Base-by-base conservation (phyloP, 37 sponge, comb jelly and placozoan genomes). In the Hormiphora californensis region DNA sequence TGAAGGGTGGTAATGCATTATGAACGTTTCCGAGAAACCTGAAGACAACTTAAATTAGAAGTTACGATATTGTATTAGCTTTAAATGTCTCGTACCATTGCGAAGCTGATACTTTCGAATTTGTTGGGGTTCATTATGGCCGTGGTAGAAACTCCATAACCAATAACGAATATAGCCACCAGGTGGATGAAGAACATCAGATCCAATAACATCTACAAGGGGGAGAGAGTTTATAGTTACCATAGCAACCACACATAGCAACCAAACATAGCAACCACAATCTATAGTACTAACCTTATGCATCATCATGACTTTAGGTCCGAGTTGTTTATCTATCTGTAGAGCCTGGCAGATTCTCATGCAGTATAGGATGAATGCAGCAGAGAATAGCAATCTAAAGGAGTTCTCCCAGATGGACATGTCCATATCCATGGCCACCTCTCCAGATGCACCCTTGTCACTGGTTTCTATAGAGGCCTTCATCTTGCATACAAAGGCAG, bases 281-380 rank as follows among this genome's bases (percentile, higher is more conserved):
- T n/a, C n/a, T n/a, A n/a, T n/a, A n/a, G n/a, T n/a, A n/a, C n/a
- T n/a, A n/a, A n/a, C n/a, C n/a, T 19, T 65, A 15, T 27, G 34
- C 67, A 65, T 65, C 67, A 65, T 65, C 67, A 65, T 65, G 2
- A 65, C 67, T 38, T 65, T 65, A 7, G 67, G 67, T 28, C 67
- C 67, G 19, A 65, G 67, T 28, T 34, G 34, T 28, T 65, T 38
- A 31, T 28, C 28, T 17, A 65, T 65, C 36, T 65, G 67, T 5
- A 65, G 67, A 65, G 67, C 67, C 37, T 65, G 67, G 17, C 67
- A 65, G 8, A 65, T 21, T 17, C 28, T 30, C 37, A 65, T 28
- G 36, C 37, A 27, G 67, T 65, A 65, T 11, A 65, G 33, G 3
- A 65, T 65, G 36, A 65, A 65, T 1, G 67, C 67, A 3, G 35